Evolutionary conservation across 1,140 invertebrate genomes (phyloP), one percentile per base, ranked within the genome.

Genomic region (Drosophila watanabei): DNA sequence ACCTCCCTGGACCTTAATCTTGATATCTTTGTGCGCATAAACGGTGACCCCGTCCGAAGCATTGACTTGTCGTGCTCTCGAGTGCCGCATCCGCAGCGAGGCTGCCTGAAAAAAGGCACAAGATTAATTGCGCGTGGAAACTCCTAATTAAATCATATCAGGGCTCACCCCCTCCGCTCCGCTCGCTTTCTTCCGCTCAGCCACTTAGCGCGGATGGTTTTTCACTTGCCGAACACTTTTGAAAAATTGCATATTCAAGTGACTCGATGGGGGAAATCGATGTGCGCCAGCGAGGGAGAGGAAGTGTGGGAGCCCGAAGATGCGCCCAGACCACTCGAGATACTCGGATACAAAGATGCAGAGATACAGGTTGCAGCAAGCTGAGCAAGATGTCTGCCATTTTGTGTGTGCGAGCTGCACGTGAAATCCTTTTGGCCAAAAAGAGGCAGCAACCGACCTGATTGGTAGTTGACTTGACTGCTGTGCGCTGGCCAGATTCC

Each of bases 231-330:
- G 69, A 81, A 71, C 79, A 73, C 32, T 81, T 71, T 85, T 79
- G 81, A 91, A 78, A 92, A 91, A 91, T 85, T 76, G 72, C 89
- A 82, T 92, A 88, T 80, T 80, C 80, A 92, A 92, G 89, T 86
- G 82, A 85, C 76, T 92, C 88, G 80, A 91, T 88, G 81, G 75
- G 58, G 30, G 64, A 51, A 64, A 45, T 58, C 64, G 33, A 52
- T 41, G 57, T 43, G 16, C 45, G 28, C 48, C 43, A 45, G 59
- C 30, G 45, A 24, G 32, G 13, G 6, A 39, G 30, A 61, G 33
- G 14, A 10, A 33, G 20, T 32, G 57, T 45, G 28, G 24, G 20
- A 33, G 30, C 35, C 14, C 51, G 20, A 30, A 56, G 57, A 35
- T 61, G 54, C 35, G 39, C 54, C 35, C 35, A 11, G 14, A 33